Base-by-base conservation (phyloP, 1,140 invertebrate species). In the Reticulitermes speratus region DNA sequence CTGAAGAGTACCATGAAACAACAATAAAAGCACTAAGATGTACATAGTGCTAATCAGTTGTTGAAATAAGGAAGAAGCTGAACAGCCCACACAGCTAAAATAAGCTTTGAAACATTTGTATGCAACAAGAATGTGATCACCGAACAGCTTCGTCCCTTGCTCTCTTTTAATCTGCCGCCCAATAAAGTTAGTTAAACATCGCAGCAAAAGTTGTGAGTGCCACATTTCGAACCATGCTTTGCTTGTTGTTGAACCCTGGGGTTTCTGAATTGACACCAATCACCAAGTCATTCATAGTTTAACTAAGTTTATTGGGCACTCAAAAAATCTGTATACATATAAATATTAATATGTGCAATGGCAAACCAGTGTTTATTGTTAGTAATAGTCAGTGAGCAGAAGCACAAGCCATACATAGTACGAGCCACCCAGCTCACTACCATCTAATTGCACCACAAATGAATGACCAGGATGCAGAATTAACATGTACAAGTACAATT, bases 221-320 rank as follows among this genome's bases (percentile, higher is more conserved):
- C 65, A 75, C 65, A 75, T 75, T 88, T 87, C 89, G 90, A 91
- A 91, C 90, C 90, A 88, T 91, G 90, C 90, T 90, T 91, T 90
- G 89, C 44, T 83, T 48, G 44, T 52, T 81, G 85, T 86, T 86
- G 8, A 44, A 32, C 65, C 65, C 30, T 45, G 85, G n/a, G 44
- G 0, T 65, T 75, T 48, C 44, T 44, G 45, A 87, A 86, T 86
- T 86, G 87, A 87, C 85, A 89, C 90, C 45, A 75, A 75, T 75
- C n/a, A 75, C 16, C 16, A 75, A 75, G 65, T 75, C 65, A 30
- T 30, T 75, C 65, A 75, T 89, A 89, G 89, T 92, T 91, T 90
- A 91, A 92, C 91, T 91, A 90, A 91, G 90, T 92, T 93, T 93
- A 93, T 93, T 93, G 92, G 92, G 92, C 92, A 92, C 91, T 92